Evolutionary conservation across 2,797 vertebrate species (phyloP).

Genomic region (Lemur catta): DNA sequence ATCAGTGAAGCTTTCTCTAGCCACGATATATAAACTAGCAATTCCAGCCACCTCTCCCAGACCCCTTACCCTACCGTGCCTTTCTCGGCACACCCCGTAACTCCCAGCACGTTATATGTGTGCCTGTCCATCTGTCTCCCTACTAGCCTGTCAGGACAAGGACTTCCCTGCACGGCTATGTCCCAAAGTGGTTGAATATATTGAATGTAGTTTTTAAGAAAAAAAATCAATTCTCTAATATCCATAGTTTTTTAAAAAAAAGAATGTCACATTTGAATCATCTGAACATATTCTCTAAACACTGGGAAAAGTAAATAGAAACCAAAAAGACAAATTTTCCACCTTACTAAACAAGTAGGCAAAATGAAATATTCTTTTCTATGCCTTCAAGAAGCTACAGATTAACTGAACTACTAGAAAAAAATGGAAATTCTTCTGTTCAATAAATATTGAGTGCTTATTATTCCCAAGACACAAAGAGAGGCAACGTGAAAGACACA

Average conservation of each 20-base stretch:
- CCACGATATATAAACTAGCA: not conserved
- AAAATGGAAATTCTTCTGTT: not conserved
- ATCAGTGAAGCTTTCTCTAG: not conserved
- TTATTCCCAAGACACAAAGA: not conserved
- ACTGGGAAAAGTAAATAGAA: not conserved
- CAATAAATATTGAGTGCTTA: not conserved
- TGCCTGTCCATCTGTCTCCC: not conserved
- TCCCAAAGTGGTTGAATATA: not conserved
- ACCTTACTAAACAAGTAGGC: not conserved
- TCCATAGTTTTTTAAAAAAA: not conserved
- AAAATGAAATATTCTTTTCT: not conserved
- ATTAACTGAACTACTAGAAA: not conserved
- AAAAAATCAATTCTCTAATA: not conserved
- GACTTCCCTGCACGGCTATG: not conserved
- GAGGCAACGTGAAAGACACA: not conserved
- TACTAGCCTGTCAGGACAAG: not conserved
- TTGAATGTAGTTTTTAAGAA: not conserved
- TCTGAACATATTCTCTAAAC: not conserved
- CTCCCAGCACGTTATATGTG: not conserved
- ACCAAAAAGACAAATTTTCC: not conserved
- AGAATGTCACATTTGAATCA: not conserved
- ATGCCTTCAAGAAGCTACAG: not conserved
- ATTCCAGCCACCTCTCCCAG: not conserved
- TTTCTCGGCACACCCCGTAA: not conserved
- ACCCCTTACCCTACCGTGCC: not conserved